Conservation (phyloP, 2,113 vertebrate genomes). For the Ardeotis arabs region DNA sequence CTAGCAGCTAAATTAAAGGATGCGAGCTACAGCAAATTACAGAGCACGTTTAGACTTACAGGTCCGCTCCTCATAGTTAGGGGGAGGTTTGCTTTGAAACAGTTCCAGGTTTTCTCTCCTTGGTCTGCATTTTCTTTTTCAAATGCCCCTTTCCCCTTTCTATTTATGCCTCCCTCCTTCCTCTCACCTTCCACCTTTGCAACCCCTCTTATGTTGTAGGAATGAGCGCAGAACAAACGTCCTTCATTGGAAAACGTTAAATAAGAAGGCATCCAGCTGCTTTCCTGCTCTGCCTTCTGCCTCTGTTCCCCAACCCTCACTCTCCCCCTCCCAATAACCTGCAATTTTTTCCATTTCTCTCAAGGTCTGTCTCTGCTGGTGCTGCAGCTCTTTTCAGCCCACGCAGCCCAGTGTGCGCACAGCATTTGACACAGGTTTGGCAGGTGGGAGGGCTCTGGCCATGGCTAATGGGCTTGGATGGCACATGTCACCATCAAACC, state of each 20-base stretch:
- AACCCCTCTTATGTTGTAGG: background rate
- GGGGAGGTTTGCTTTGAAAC: conserved; percentile 31
- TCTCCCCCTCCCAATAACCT: background rate
- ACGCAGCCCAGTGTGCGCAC: background rate
- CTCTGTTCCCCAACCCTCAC: background rate
- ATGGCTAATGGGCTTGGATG: background rate
- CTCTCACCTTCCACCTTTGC: background rate
- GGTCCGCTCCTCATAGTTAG: background rate
- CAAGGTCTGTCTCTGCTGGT: background rate
- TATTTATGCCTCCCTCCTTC: conserved; percentile 13
- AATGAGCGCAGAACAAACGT: background rate
- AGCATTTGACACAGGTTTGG: background rate
- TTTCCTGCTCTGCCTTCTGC: background rate
- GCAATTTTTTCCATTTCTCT: background rate
- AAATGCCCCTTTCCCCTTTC: background rate
- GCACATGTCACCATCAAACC: rapidly evolving
- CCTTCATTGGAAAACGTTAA: background rate
- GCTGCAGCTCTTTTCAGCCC: background rate
- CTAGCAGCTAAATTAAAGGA: conserved; percentile 42
- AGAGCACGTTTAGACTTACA: background rate
- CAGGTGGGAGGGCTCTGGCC: background rate
- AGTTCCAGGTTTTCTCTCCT: background rate
- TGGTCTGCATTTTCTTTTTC: background rate
- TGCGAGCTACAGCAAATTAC: conserved; percentile 45
- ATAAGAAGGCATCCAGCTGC: background rate